Evolutionary conservation across 2,888 invertebrate species (phyloP), one percentile per base, ranked within the genome.

Genomic region (Hirtodrosophila cameraria): DNA sequence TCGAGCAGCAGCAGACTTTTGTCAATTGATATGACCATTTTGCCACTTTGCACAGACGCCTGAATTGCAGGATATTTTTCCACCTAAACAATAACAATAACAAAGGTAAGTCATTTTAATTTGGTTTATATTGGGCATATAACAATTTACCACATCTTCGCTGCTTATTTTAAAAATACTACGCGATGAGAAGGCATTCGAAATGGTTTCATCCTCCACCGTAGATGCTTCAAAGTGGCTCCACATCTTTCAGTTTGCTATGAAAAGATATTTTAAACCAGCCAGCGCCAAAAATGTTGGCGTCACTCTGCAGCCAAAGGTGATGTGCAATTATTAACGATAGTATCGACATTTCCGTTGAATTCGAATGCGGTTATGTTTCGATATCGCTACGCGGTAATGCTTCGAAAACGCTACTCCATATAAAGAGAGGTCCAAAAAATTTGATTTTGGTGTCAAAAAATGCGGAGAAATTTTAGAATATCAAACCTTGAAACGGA

Each of bases 161-260:
- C 87, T 86, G 41, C 84, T 84, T 20, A 91, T 89, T 62, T 87
- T 89, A 35, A 91, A 90, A 38, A 91, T 78, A 2, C 89, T 89
- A 6, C 88, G 88, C 1, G 89, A 88, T 25, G 88, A 90, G 46
- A 90, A 91, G 1, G 84, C 82, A 82, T 89, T 88, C 25, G 88
- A 89, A 7, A 91, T 87, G 12, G 91, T 90, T 70, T 90, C 90
- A 61, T 91, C 91, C 33, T 91, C 91, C 12, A 75, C 23, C 2
- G 81, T 60, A 0, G 88, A 89, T 12, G 87, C 82, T 31, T 89
- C 88, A 45, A 90, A 90, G 68, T 88, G 88, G 63, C 79, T 88
- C 91, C 91, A 91, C 91, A 91, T 91, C 23, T 36, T 61, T 12
- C 2, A 3, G 6, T 13, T 11, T 35, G 38, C 28, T 41, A 16